Conservation (phyloP, 2,113 vertebrate species). For the Dromas ardeola region DNA sequence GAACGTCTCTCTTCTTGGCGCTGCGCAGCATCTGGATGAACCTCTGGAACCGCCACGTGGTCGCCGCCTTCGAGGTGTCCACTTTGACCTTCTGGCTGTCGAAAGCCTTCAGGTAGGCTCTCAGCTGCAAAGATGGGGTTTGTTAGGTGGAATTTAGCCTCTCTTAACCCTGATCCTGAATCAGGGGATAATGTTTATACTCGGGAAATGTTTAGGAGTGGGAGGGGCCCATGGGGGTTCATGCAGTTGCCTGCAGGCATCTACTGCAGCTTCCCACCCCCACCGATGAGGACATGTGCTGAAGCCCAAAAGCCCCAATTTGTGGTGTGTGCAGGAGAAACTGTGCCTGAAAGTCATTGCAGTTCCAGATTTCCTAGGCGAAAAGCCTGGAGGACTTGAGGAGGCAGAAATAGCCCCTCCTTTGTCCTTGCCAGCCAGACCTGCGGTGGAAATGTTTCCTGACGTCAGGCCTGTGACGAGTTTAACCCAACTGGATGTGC, state of each 20-base stretch:
- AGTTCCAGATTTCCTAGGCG: neutral
- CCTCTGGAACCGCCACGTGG: constrained; percentile 39
- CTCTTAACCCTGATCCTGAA: neutral
- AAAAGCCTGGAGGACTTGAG: neutral
- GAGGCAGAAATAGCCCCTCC: neutral
- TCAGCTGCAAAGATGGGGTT: constrained; percentile 39
- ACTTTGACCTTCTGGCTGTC: neutral
- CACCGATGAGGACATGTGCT: neutral
- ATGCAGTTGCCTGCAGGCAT: neutral
- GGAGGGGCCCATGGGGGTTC: neutral
- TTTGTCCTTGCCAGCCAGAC: neutral
- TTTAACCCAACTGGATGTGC: neutral
- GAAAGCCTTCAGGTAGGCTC: constrained; percentile 49
- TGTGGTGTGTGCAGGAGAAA: neutral
- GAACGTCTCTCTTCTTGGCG: constrained; percentile 54
- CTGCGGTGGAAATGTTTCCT: neutral
- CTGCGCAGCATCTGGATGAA: constrained; percentile 53
- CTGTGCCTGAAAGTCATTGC: neutral
- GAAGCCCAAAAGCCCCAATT: neutral
- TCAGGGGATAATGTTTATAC: fast-evolving
- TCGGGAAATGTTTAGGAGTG: neutral
- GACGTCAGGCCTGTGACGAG: neutral
- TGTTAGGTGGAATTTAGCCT: neutral
- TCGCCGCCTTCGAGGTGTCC: neutral
- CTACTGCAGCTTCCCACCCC: neutral